Evolutionary conservation across 1,140 invertebrate species (phyloP), one percentile per base, ranked within the genome.

Genomic region (Drosophila santomea): DNA sequence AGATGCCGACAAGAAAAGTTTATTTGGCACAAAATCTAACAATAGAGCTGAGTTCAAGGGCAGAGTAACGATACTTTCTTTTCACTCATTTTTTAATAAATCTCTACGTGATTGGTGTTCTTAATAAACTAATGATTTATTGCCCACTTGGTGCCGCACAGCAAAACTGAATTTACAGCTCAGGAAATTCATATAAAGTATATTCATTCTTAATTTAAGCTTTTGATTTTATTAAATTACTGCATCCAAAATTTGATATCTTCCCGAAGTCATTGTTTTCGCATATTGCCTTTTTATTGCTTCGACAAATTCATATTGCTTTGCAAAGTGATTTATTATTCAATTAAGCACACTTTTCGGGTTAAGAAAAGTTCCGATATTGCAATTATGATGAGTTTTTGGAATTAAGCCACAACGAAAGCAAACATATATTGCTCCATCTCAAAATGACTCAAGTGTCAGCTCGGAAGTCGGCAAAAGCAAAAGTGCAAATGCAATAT

Each of bases 1-100:
- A 20, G 2, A 11, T 39, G 52, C 80, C 69, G 52, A 69, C 74
- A 82, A 61, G 63, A 62, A 63, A 77, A 78, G 61, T 69, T 35
- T 20, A 28, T 10, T 35, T 23, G 23, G n/a, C 28, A 66, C 36
- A 41, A 15, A 47, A n/a, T 71, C 64, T 71, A 71, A 71, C 68
- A 74, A 63, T 74, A 56, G 32, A 74, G 50, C 71, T 25, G 38
- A 64, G 59, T 64, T 74, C 72, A 74, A 64, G 72, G 69, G 10
- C 72, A 74, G 14, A n/a, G 47, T 15, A 39, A 14, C 4, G 7
- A 45, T 17, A 64, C 35, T 66, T 41, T 67, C 63, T 38, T 39
- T 11, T 39, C 36, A 44, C 47, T 38, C 52, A 39, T 39, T 48
- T 71, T 48, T 11, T 50, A 39, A 69, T 69, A 48, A 58, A 58